Conservation (phyloP, 2,888 invertebrate genomes). For the Melipona beecheii region DNA sequence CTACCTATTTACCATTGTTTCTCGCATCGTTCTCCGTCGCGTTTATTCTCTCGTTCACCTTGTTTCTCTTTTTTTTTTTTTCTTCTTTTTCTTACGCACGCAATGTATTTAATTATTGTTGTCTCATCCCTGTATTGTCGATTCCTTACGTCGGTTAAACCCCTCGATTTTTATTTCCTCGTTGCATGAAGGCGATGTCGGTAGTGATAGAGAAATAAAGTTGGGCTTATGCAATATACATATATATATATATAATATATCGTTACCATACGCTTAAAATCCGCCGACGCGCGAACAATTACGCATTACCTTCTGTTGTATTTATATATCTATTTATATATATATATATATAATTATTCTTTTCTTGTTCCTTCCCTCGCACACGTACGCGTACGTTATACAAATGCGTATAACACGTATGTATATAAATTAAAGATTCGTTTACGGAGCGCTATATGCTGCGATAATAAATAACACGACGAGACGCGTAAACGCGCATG, state of each 20-base stretch:
- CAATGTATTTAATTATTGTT: constrained; percentile 81
- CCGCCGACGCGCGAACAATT: constrained; percentile 57
- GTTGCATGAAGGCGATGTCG: constrained; percentile 83
- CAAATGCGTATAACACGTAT: constrained; percentile 47
- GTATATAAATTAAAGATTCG: constrained; percentile 71
- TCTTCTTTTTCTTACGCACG: constrained; percentile 73
- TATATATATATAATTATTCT: constrained; percentile 49
- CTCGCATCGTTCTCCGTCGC: constrained; percentile 23
- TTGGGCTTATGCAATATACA: constrained; percentile 65
- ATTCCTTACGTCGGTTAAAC: constrained; percentile 76
- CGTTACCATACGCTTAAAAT: constrained; percentile 62
- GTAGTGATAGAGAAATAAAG: constrained; percentile 82
- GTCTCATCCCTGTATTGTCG: constrained; percentile 84
- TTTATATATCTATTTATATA: constrained; percentile 55
- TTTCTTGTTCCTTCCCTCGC: constrained; percentile 12
- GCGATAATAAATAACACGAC: constrained; percentile 76
- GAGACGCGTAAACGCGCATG: constrained; percentile 33
- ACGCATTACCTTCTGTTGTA: constrained; percentile 57
- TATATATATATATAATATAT: constrained; percentile 46
- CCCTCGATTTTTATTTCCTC: constrained; percentile 73
- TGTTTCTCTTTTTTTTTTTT: constrained; percentile 32
- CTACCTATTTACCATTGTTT: constrained; percentile 24
- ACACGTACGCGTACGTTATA: constrained; percentile 36
- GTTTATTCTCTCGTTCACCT: constrained; percentile 11
- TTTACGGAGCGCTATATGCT: constrained; percentile 60